These are phyloP conservation scores for human (Homo sapiens) DNA, from an alignment of 2,113 vertebrate genomes.

Conservation along the genomic window DNA sequence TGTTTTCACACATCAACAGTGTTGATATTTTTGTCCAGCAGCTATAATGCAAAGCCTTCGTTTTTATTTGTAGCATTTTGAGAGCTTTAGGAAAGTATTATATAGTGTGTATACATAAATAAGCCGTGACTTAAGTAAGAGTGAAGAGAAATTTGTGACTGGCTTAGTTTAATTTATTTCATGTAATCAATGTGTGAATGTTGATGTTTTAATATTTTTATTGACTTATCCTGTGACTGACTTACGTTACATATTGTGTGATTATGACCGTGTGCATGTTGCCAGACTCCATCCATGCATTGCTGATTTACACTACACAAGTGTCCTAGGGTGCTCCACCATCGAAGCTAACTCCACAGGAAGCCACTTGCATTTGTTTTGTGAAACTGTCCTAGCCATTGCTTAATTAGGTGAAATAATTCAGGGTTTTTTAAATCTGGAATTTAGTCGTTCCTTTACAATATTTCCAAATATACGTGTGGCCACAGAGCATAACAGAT, in stretches of 20 bases:
- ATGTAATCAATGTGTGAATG: constrained; percentile 80
- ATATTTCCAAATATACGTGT: constrained; percentile 74
- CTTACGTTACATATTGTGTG: constrained; percentile 43
- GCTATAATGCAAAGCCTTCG: constrained; percentile 76
- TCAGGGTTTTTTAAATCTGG: constrained; percentile 55
- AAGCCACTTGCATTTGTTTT: constrained; percentile 41
- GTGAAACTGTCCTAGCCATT: constrained; percentile 51
- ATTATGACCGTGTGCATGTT: constrained; percentile 49
- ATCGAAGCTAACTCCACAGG: neutral
- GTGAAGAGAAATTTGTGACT: constrained; percentile 76
- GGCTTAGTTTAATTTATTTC: constrained; percentile 86
- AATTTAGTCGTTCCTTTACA: constrained; percentile 72
- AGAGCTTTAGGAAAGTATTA: constrained; percentile 81
- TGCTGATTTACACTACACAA: neutral
- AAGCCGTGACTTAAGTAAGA: constrained; percentile 68
- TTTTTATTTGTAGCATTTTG: constrained; percentile 77
- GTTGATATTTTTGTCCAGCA: constrained; percentile 73
- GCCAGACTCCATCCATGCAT: neutral
- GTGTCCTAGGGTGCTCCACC: constrained; percentile 54
- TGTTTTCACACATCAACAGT: constrained; percentile 64
- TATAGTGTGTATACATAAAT: constrained; percentile 76
- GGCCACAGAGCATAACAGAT: constrained; percentile 74
- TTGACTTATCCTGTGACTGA: constrained; percentile 77
- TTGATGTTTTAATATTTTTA: constrained; percentile 72
- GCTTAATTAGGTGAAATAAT: constrained; percentile 64